These are phyloP conservation scores for Heliconius aoede DNA, from an alignment of 2,888 invertebrate species.

Conservation along the genomic window DNA sequence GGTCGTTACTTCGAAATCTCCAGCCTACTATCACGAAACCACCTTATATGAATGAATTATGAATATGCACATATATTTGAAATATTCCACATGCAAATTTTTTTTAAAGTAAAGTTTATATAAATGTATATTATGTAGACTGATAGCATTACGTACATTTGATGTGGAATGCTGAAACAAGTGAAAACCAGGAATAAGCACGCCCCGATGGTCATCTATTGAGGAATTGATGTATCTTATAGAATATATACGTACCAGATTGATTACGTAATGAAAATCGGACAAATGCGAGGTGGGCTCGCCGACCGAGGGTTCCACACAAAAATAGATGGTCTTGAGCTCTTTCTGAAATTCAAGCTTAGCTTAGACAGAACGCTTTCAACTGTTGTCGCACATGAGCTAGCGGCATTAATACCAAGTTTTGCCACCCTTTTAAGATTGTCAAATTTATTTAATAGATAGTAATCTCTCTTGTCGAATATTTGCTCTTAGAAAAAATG, in stretches of 20 bases:
- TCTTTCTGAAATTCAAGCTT: no score
- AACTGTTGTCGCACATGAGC: no score
- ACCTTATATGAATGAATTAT: slow-evolving; percentile 1
- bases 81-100: not conserved
- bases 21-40: no score
- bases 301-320: no score
- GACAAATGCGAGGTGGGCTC: no score
- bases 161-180: slow-evolving; percentile 11
- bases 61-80: not conserved
- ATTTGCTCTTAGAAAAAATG: no score
- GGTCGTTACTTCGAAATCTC: not conserved
- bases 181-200: slow-evolving; percentile 37
- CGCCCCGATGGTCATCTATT: slow-evolving; percentile 42
- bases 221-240: slow-evolving; percentile 42
- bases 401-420: no score
- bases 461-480: no score
- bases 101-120: not conserved
- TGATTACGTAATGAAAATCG: not conserved
- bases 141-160: slow-evolving; percentile 5
- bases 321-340: no score
- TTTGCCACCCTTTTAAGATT: no score
- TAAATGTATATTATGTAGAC: slow-evolving; percentile 4
- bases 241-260: not conserved
- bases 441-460: no score
- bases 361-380: no score